Evolutionary conservation across 2,797 vertebrate species (phyloP).

Genomic region (Catamblyrhynchus diadema): DNA sequence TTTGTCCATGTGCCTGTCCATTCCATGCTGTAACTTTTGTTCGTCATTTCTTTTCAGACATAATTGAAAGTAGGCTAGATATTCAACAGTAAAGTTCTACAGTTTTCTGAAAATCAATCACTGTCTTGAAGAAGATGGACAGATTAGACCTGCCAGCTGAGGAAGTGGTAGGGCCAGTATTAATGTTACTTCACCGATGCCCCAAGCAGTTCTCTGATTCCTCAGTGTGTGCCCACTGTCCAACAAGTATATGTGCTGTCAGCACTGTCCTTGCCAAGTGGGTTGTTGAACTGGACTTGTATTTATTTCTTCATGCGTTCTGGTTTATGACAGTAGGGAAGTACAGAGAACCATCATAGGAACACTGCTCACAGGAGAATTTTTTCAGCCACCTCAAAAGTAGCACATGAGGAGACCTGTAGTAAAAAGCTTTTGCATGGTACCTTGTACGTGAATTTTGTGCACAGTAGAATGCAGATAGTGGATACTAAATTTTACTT

Average conservation of each 20-base stretch:
- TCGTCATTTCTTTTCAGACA: not conserved
- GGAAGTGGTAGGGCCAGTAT: not conserved
- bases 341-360: not conserved
- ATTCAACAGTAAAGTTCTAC: not conserved
- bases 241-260: rapidly evolving
- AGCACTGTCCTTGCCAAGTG: not conserved
- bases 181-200: not conserved
- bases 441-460: not conserved
- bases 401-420: not conserved
- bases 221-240: rapidly evolving
- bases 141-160: not conserved
- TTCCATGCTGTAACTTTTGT: not conserved
- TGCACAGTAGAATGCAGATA: not conserved
- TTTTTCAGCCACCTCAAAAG: not conserved
- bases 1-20: not conserved
- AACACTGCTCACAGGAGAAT: not conserved
- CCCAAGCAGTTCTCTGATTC: not conserved
- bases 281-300: not conserved
- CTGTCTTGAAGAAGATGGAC: not conserved
- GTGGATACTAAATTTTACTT: not conserved
- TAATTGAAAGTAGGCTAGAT: not conserved
- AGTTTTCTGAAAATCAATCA: not conserved
- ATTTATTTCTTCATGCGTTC: not conserved
- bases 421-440: not conserved
- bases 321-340: not conserved